These are phyloP conservation scores for Pomatostomus ruficeps DNA, from an alignment of 2,113 vertebrate genomes.

Conservation along the genomic window DNA sequence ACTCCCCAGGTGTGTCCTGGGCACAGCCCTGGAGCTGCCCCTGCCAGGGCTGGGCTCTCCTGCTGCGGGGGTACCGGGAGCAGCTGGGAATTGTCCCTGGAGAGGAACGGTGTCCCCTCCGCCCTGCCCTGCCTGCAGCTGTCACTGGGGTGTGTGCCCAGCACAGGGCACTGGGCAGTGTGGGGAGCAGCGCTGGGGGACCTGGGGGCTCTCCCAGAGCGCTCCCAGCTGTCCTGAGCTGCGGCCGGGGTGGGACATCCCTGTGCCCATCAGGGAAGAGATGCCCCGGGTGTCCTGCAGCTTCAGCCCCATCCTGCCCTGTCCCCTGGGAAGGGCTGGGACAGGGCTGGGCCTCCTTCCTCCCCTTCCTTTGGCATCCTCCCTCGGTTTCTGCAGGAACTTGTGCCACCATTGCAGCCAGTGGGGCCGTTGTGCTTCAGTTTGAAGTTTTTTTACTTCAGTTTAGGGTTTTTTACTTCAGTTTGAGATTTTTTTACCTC, in stretches of 20 bases:
- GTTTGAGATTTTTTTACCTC: not conserved
- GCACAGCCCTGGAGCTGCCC: not conserved
- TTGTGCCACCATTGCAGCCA: not conserved
- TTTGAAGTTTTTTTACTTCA: not conserved
- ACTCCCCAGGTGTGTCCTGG: not conserved
- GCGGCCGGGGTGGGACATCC: not conserved
- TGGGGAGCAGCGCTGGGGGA: too few relatives aligned
- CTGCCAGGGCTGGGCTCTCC: not conserved
- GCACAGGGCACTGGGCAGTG: not conserved
- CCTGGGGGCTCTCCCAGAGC: not conserved
- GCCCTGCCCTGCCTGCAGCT: not conserved
- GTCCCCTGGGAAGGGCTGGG: too few relatives aligned
- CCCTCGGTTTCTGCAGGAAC: not conserved
- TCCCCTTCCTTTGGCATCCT: not conserved
- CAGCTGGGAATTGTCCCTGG: accelerated
- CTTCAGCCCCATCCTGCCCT: not conserved
- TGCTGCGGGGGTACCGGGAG: not conserved
- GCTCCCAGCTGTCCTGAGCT: not conserved
- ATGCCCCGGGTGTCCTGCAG: not conserved
- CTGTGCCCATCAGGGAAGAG: not conserved
- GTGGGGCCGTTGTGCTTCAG: not conserved
- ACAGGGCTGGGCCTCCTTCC: not conserved
- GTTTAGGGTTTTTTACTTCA: not conserved
- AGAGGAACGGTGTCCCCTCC: not conserved
- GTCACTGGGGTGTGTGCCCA: not conserved